A percentile compares a stretch with the other conserved stretches of the same genome.
Evolutionary conservation across 92 coral and sea anemone species (phyloP).

Genomic region (Heteractis magnifica): DNA sequence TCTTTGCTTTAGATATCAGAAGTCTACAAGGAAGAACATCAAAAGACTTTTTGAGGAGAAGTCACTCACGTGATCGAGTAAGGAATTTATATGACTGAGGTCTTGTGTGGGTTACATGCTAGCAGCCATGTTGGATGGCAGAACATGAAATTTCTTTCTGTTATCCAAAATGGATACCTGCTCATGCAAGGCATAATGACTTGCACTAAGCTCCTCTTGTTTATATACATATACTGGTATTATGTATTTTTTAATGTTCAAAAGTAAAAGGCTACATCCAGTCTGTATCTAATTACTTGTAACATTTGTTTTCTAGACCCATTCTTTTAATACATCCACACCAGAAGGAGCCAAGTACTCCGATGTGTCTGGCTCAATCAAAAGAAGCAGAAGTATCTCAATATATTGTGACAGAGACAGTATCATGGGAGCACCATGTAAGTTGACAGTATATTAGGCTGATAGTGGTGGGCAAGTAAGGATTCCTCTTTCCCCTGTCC

Average conservation of each 20-base stretch:
- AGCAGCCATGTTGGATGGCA: no score
- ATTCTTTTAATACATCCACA: slow-evolving; percentile 11
- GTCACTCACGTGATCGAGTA: slow-evolving; percentile 31
- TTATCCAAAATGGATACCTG: no score
- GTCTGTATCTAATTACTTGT: background rate
- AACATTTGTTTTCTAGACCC: slow-evolving; percentile 8
- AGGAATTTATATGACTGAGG: background rate
- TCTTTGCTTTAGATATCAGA: slow-evolving; percentile 20
- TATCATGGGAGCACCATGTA: slow-evolving; percentile 39
- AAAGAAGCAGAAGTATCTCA: slow-evolving; percentile 50
- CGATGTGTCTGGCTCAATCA: slow-evolving; percentile 35
- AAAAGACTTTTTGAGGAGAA: slow-evolving; percentile 25
- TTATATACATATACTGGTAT: no score
- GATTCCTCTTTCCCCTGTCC: no score
- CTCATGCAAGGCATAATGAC: no score
- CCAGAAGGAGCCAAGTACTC: slow-evolving; percentile 22
- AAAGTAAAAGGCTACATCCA: no score
- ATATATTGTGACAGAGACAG: slow-evolving; percentile 43
- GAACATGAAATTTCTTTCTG: no score
- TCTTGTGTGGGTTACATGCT: no score
- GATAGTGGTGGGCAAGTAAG: background rate
- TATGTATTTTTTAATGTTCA: no score
- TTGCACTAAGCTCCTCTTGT: no score
- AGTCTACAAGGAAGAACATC: slow-evolving; percentile 21
- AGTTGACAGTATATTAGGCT: background rate